Conservation (phyloP, 2,113 vertebrate species). For the Pionites leucogaster region DNA sequence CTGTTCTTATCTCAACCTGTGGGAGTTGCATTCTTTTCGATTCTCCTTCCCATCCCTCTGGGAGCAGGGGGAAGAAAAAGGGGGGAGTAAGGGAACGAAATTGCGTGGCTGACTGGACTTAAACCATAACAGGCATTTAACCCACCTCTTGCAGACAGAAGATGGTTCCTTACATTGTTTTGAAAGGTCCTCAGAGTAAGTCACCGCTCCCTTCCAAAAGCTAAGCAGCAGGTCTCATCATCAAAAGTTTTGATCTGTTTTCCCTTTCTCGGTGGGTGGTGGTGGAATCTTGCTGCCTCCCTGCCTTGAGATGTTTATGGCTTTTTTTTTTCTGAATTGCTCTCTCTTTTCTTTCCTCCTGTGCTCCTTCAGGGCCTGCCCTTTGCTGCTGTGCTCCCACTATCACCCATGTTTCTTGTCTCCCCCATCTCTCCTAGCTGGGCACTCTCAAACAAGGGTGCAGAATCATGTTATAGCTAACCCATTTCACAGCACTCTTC, state of each 20-base stretch:
- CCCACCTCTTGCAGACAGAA: not conserved
- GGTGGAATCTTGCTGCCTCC: not conserved
- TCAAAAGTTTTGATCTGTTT: not conserved
- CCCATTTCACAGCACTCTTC: not conserved
- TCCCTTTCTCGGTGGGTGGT: not conserved
- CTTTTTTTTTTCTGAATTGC: not conserved
- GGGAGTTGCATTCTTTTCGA: too few relatives aligned
- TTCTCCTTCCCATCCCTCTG: too few relatives aligned
- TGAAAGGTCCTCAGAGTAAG: not conserved
- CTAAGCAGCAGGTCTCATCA: not conserved
- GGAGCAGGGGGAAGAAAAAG: too few relatives aligned
- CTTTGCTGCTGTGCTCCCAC: not conserved
- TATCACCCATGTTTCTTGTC: accelerated
- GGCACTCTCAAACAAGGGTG: not conserved
- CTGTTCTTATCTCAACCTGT: too few relatives aligned
- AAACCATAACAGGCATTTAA: too few relatives aligned
- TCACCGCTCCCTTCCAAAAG: not conserved
- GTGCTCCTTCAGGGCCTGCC: not conserved
- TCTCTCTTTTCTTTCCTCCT: not conserved
- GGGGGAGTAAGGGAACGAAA: too few relatives aligned
- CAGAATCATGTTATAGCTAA: not conserved
- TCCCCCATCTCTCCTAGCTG: not conserved
- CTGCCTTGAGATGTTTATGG: not conserved
- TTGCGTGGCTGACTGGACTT: too few relatives aligned
- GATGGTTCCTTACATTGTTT: not conserved